Base-by-base conservation (phyloP, 2,888 invertebrate genomes). In the Aspidiotus rigidus region DNA sequence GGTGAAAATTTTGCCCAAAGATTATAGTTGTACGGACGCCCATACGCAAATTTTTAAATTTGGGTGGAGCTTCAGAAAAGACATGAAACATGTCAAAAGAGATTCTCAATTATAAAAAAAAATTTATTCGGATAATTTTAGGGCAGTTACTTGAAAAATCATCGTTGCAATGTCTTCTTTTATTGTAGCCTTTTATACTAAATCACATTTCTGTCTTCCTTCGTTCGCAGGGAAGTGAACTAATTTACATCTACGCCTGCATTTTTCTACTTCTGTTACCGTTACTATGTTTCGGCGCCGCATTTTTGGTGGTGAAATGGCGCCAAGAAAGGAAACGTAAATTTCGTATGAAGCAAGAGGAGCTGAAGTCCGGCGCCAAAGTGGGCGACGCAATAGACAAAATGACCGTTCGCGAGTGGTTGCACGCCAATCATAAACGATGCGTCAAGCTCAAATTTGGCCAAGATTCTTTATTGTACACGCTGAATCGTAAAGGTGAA, bases 171-270 rank as follows among this genome's bases (percentile, higher is more conserved):
- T n/a, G n/a, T n/a, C n/a, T n/a, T n/a, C n/a, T n/a, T n/a, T n/a
- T n/a, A n/a, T n/a, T n/a, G n/a, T n/a, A n/a, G n/a, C n/a, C n/a
- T n/a, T 28, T 28, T 28, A 3, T 5, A 28, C 28, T 1, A 28
- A 28, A n/a, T 49, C 3, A 3, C 49, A 49, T 49, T 49, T 72
- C 69, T n/a, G n/a, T n/a, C n/a, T n/a, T n/a, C n/a, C n/a, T n/a
- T n/a, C n/a, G n/a, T 49, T 49, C 6, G 62, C 81, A 93, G 83
- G 97, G 96, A 28, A 97, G 95, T 75, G 97, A 98, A 78, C 83
- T 97, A 70, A 90, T 93, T n/a, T 99, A 93, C 81, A 96, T 98
- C 75, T 95, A 95, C 79, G 91, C 89, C 0, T 96, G 96, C 77
- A 85, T 96, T 11, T 89, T 92, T 73, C 83, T 99, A 55, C 90